Evolutionary conservation across 2,888 invertebrate species (phyloP), one percentile per base, ranked within the genome.

Genomic region (Nymphalis urticae): DNA sequence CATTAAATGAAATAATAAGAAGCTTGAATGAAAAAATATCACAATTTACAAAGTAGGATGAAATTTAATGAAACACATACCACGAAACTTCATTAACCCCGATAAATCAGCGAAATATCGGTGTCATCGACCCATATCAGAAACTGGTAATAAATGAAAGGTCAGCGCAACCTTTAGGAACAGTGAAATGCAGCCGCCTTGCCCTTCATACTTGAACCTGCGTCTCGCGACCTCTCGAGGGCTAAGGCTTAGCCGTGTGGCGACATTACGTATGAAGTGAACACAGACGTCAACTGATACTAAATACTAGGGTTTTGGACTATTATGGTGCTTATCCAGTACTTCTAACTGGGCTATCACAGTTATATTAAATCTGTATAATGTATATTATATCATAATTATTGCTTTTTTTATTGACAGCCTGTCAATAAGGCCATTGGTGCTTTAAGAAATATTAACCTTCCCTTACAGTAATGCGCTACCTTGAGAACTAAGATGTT

Each of bases 171-270:
- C 69, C 65, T 69, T 69, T 69, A 58, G 42, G 51, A 53, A 42
- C 66, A 56, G 62, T 62, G 69, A 66, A 69, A 69, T 51, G 42
- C 42, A 42, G 42, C 42, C 42, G 69, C 61, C 66, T 58, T 58
- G 62, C 61, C 69, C 69, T 69, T 69, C 66, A 70, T 67, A 56
- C 67, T 64, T 71, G 64, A 68, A 70, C 68, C 65, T 69, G 66
- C 32, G 36, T 21, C 65, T 36, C 48, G 56, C 53, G 56, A 61
- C 56, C 54, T 50, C 54, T 17, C 17, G 19, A 32, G 47, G 16
- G 36, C 16, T 42, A n/a, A 51, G n/a, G 36, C 17, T 27, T n/a
- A 19, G n/a, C 17, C 58, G 42, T 10, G 27, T 42, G 42, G 58
- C 42, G 36, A 36, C 54, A 27, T 17, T 17, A 27, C 51, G 42